phyloP scores from a whole-genome alignment of 2,888 invertebrate genomes.

The Branchellion lobata region DNA sequence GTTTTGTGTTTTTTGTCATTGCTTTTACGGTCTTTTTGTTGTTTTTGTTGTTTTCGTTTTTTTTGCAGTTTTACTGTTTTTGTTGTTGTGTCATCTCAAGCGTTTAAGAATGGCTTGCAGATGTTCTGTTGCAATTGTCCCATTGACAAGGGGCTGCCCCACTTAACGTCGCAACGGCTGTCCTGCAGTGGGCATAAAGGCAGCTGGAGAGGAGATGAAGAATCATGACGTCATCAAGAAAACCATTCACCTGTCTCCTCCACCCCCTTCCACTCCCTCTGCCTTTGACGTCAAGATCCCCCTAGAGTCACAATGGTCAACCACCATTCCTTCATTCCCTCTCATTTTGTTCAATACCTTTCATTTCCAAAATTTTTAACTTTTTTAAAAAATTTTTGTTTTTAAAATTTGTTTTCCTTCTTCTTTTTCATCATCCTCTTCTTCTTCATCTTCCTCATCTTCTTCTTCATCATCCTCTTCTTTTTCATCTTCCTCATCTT shows the following conservation, averaged over 20 bases:
- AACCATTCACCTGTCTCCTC: not conserved
- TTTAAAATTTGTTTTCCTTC: not conserved
- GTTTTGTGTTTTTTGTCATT: too few species aligned
- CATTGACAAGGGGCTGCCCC: too few species aligned
- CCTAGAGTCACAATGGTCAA: constrained; percentile 19
- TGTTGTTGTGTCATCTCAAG: too few species aligned
- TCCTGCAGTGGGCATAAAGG: not conserved
- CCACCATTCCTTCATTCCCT: too few species aligned
- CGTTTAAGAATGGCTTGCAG: too few species aligned
- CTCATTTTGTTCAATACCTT: too few species aligned
- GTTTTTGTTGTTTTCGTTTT: too few species aligned
- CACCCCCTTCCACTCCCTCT: not conserved
- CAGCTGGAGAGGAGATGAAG: not conserved
- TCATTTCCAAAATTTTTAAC: too few species aligned
- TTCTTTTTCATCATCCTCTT: not conserved
- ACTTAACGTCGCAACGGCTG: too few species aligned
- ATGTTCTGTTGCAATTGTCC: too few species aligned
- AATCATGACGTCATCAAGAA: not conserved
- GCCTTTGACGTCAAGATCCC: constrained; percentile 7
- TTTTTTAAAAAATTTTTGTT: constrained; percentile 1
- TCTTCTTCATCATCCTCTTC: not conserved
- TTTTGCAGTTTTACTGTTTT: too few species aligned
- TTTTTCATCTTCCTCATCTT: not conserved
- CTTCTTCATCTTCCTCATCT: not conserved
- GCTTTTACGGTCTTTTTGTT: too few species aligned